These are phyloP conservation scores for Terrapene triunguis DNA, from an alignment of 2,113 vertebrate species.

Conservation along the genomic window DNA sequence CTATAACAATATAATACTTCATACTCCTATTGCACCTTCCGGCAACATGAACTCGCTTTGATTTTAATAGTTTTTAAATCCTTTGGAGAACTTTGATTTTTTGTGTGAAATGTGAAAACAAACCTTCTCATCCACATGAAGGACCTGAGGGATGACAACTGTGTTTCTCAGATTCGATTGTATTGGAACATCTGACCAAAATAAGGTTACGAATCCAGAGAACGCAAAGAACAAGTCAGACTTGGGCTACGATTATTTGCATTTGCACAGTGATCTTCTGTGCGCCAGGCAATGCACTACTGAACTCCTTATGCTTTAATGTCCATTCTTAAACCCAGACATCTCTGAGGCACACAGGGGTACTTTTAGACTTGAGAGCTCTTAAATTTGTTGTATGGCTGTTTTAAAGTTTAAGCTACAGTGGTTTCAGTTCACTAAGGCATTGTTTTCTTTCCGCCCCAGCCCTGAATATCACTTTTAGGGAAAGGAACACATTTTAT, in stretches of 20 bases:
- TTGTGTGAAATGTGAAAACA: neutral
- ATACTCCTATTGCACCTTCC: neutral
- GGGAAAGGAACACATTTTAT: constrained; percentile 31
- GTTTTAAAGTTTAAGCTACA: constrained; percentile 52
- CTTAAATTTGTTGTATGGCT: constrained; percentile 33
- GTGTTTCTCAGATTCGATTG: constrained; percentile 15
- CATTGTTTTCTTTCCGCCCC: constrained; percentile 37
- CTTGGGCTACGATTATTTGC: neutral
- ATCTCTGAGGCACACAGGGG: accelerated
- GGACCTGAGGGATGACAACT: neutral
- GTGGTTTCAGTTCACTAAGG: constrained; percentile 58
- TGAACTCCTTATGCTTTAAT: constrained; percentile 20
- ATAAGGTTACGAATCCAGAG: constrained; percentile 50
- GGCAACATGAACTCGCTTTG: neutral
- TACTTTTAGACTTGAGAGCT: constrained; percentile 12
- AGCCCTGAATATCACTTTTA: neutral
- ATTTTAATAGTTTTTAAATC: neutral
- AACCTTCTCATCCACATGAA: constrained; percentile 8
- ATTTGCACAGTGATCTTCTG: neutral
- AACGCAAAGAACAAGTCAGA: neutral
- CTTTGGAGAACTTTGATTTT: neutral
- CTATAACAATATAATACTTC: accelerated
- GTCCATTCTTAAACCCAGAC: constrained; percentile 4
- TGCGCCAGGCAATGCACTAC: neutral
- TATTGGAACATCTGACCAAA: constrained; percentile 60